Evolutionary conservation across 1,140 invertebrate genomes (phyloP).

Genomic region (Tribolium castaneum): DNA sequence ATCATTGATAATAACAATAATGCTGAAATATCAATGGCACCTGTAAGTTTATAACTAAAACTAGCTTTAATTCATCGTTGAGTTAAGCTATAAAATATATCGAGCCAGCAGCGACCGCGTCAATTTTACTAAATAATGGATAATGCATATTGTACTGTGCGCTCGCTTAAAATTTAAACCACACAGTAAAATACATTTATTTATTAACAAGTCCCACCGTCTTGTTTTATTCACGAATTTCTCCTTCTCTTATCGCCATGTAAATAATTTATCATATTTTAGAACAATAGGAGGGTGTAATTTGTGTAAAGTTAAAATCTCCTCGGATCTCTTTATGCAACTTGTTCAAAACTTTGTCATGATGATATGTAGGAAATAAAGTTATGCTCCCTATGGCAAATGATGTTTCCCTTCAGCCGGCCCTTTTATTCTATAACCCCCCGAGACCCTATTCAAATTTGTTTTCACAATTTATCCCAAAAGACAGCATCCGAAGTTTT

Average conservation of each 20-base stretch:
- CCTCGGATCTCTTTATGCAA: slow-evolving; percentile 7
- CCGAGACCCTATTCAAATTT: background rate
- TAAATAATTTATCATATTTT: background rate
- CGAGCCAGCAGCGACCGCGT: background rate
- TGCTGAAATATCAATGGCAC: no score
- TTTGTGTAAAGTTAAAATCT: slow-evolving; percentile 18
- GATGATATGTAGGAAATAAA: slow-evolving; percentile 30
- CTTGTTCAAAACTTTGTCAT: slow-evolving; percentile 4
- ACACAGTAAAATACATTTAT: background rate
- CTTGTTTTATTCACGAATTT: background rate
- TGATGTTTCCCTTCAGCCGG: background rate
- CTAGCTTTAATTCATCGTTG: background rate
- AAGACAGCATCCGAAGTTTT: background rate
- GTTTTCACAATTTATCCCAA: background rate
- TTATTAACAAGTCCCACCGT: background rate
- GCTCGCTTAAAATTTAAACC: background rate
- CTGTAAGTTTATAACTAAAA: background rate
- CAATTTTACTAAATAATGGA: background rate
- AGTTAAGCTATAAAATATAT: background rate
- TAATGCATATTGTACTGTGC: background rate
- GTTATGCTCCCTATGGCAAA: slow-evolving; percentile 12
- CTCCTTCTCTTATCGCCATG: background rate
- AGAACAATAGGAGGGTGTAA: background rate
- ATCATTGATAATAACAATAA: no score
- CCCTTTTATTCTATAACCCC: slow-evolving; percentile 1